Evolutionary conservation across 2,113 vertebrate genomes (phyloP), one percentile per base, ranked within the genome.

Genomic region (Oryzias celebensis): DNA sequence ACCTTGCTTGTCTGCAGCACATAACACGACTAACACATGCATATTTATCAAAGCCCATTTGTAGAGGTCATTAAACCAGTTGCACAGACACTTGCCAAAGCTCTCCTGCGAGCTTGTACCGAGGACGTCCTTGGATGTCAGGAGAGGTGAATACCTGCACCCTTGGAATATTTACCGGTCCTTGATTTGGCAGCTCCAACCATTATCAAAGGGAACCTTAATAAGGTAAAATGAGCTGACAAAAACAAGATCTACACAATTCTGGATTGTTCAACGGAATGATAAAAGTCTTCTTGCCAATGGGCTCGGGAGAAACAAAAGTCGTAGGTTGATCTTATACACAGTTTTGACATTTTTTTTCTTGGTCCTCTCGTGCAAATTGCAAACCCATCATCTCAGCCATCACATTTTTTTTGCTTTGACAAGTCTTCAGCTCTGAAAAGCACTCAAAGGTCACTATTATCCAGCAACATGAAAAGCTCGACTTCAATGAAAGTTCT

Each of bases 361-460:
- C 70, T 58, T 7, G 49, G 58, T 63, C 15, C 65, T 71, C 36
- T 36, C 72, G 69, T 59, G 52, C 69, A 82, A 87, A 86, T 86
- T 66, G 83, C 73, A 80, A 58, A 73, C 65, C 83, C 81, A 84
- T 87, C 86, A 77, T 43, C 70, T 84, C 75, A 58, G 65, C 76
- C 83, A 79, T 36, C 8, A 10, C 81, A 83, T 68, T 83, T 84
- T 73, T 81, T 54, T 53, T 53, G 81, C 75, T 83, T 81, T 86
- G 83, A 84, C 81, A 83, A 82, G 76, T 72, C 83, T 69, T 84
- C 84, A 82, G 61, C 83, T 74, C 71, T 79, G 77, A 80, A 74
- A 78, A 88, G 82, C 73, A 75, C 80, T 82, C 78, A 84, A 65
- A 76, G 83, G 80, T 82, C 71, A 80, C 71, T 86, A 83, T 71